A percentile compares a stretch with the other conserved stretches of the same genome.
Conservation (phyloP, 2,888 invertebrate species). For the Cryptops parisi region DNA sequence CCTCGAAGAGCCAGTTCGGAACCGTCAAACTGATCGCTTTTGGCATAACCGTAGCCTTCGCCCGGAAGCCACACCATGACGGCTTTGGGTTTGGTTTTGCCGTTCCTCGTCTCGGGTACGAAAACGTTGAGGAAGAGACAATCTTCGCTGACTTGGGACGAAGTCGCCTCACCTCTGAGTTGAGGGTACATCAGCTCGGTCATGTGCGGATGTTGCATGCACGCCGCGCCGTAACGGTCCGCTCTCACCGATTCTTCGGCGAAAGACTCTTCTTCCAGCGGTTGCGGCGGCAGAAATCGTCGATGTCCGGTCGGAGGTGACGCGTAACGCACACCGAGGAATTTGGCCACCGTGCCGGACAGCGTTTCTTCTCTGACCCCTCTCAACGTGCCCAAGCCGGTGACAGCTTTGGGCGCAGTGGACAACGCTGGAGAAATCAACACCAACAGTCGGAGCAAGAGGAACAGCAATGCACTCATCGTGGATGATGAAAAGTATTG, state of each 20-base stretch:
- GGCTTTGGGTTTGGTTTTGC: constrained; percentile 33
- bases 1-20: constrained; percentile 37
- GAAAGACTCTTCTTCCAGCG: constrained; percentile 39
- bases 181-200: constrained; percentile 22
- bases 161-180: constrained; percentile 8
- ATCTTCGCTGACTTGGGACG: constrained; percentile 41
- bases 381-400: constrained; percentile 13
- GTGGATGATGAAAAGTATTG: too few relatives aligned
- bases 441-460: not conserved
- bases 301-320: constrained; percentile 21
- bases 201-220: constrained; percentile 24
- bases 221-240: constrained; percentile 19
- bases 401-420: not conserved
- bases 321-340: constrained; percentile 25
- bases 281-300: constrained; percentile 21
- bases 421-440: not conserved
- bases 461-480: not conserved
- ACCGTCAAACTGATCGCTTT: constrained; percentile 39
- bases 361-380: not conserved
- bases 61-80: constrained; percentile 50
- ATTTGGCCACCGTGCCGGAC: constrained; percentile 14
- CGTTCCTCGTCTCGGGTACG: constrained; percentile 44
- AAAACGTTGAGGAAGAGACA: constrained; percentile 69
- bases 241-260: constrained; percentile 39
- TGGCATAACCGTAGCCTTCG: constrained; percentile 34